Conservation (phyloP, 2,888 invertebrate genomes). For the Lithodes maja region DNA sequence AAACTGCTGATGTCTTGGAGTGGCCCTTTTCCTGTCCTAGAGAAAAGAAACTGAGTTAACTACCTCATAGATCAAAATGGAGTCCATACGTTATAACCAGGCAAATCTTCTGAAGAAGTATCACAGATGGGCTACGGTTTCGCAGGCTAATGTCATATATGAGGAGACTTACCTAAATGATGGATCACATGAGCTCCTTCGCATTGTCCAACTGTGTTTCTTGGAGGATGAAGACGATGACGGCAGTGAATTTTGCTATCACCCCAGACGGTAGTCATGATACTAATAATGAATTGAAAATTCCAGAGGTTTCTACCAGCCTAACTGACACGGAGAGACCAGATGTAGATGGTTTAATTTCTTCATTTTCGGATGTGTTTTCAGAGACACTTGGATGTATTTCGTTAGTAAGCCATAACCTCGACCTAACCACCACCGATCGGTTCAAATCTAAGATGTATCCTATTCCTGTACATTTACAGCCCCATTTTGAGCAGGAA, state of each 20-base stretch:
- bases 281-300: background rate
- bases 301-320: background rate
- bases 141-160: background rate
- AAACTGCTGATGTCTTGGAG: conserved; percentile 11
- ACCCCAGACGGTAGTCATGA: background rate
- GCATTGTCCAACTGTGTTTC: background rate
- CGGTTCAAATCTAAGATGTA: background rate
- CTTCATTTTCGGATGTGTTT: background rate
- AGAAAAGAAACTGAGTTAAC: background rate
- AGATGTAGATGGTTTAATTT: background rate
- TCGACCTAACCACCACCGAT: background rate
- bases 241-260: background rate
- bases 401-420: background rate
- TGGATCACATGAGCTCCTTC: conserved; percentile 1
- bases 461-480: background rate
- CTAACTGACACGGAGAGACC: background rate
- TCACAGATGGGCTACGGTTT: background rate
- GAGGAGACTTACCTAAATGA: background rate
- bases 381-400: conserved; percentile 12
- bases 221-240: background rate
- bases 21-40: background rate
- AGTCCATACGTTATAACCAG: conserved; percentile 1
- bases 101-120: conserved; percentile 19
- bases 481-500: background rate
- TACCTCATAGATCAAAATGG: background rate